Evolutionary conservation across 2,888 invertebrate species (phyloP), one percentile per base, ranked within the genome.

Genomic region (Pollenia labialis): DNA sequence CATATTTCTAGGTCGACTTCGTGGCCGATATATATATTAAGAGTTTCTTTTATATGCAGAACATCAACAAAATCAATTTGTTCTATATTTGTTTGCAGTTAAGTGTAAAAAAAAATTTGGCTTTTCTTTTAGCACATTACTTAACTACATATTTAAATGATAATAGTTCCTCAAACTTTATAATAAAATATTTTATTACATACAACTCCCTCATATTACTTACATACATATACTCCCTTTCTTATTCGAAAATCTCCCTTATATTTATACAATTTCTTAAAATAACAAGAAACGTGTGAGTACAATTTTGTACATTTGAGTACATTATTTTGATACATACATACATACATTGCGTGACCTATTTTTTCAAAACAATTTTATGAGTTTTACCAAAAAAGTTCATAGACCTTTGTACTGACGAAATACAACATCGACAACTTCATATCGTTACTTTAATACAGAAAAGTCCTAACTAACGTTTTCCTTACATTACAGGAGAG

Each of bases 301-400:
- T 58, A 46, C 48, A 32, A 0, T 56, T 54, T 50, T 23, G n/a
- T 52, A 50, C 62, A 66, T n/a, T 74, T 69, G 11, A 56, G 58
- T 60, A 46, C 44, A 40, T 75, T 46, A 76, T 71, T 81, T 76
- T 75, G 64, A 81, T 75, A 69, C 52, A 72, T 18, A 18, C 23
- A 81, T 75, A 69, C 52, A 72, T 18, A 18, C 23, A 23, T 72
- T 85, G 77, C 85, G 40, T 85, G 85, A 81, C 85, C 85, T 77
- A 85, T 79, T 77, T 85, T 72, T 76, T 81, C 66, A 48, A 62
- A 71, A 16, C 64, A 72, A 48, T 44, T 46, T 71, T 50, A 23
- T 72, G 32, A 32, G 44, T 52, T 76, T 76, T 66, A 81, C 48
- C 76, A 66, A 85, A 68, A 66, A 85, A 85, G 85, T 85, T 85